Conservation (phyloP, 2,888 invertebrate species). For the Conops quadrifasciatus region DNA sequence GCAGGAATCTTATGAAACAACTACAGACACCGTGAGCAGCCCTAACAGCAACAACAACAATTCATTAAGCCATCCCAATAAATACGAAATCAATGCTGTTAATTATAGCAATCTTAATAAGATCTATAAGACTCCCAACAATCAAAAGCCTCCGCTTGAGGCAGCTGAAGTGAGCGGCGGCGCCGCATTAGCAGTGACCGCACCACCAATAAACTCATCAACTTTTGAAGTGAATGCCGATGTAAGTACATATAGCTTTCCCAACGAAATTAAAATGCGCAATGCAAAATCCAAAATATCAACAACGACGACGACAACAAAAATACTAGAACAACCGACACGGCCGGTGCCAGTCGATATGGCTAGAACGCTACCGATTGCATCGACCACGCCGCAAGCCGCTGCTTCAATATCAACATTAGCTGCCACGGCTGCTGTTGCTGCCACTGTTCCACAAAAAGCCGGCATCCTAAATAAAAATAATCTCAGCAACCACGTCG, state of each 20-base stretch:
- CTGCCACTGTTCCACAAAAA: slow-evolving; percentile 28
- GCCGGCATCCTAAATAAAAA: slow-evolving; percentile 8
- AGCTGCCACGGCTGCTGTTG: slow-evolving; percentile 43
- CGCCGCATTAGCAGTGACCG: slow-evolving; percentile 1
- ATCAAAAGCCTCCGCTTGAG: background rate
- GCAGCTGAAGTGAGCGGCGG: slow-evolving; percentile 26
- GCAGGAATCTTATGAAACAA: background rate
- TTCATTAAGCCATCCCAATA: background rate
- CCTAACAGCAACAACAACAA: background rate
- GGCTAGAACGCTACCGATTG: slow-evolving; percentile 38
- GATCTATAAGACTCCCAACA: slow-evolving; percentile 28
- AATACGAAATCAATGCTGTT: background rate
- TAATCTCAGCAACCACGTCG: slow-evolving; percentile 5
- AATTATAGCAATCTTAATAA: background rate
- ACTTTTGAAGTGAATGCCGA: slow-evolving; percentile 38
- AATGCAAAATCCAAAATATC: slow-evolving; percentile 33
- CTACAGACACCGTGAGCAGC: background rate
- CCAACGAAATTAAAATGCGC: slow-evolving; percentile 31
- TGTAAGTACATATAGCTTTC: slow-evolving; percentile 45
- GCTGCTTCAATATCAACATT: slow-evolving; percentile 33
- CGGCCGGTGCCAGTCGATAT: slow-evolving; percentile 37
- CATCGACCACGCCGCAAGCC: too few relatives aligned
- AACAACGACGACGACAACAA: slow-evolving; percentile 40
- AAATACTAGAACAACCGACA: slow-evolving; percentile 42
- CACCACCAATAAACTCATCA: background rate